Evolutionary conservation across 2,797 vertebrate species (phyloP), one percentile per base, ranked within the genome.

Genomic region (Graptemys geographica): DNA sequence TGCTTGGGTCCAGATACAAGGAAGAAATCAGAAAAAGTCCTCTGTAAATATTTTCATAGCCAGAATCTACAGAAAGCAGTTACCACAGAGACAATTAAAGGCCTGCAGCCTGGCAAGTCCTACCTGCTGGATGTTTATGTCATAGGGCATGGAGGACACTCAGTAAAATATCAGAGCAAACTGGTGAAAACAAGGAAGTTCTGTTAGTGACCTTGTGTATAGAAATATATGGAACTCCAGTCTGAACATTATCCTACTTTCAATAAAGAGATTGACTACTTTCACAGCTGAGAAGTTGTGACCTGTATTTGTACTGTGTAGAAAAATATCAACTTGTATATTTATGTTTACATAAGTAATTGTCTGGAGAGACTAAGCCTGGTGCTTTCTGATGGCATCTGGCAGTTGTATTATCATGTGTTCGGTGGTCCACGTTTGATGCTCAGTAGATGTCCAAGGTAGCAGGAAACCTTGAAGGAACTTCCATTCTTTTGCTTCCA

Each of bases 41-140:
- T 99, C 93, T 99, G 99, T 98, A 99, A 99, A 98, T 99, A 99
- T 93, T 99, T 99, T 98, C 99, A 99, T 97, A 99, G 99, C 94
- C 99, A 99, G 72, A 99, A 99, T 97, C 99, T 99, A 90, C 99
- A 99, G 98, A 99, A 99, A 96, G 99, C 99, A 57, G 99, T 99
- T 95, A 99, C 99, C 90, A 99, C 99, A 94, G 99, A 99, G 98
- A 99, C 99, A 96, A 98, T 99, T 96, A 98, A 97, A 19, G 99
- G 99, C 83, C 99, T 99, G 90, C 99, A 99, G 97, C 98, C 99
- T 0, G 99, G 99, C 90, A 99, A 98, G 97, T 99, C 99, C 92
- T 99, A 99, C 98, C 98, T 99, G 98, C 99, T 99, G 98, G 99
- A 99, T 91, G 99, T 99, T 97, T 99, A 99, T 0, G 99, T 99